phyloP scores from a whole-genome alignment of 1,140 invertebrate genomes.

The Lamellibrachia luymesi region DNA sequence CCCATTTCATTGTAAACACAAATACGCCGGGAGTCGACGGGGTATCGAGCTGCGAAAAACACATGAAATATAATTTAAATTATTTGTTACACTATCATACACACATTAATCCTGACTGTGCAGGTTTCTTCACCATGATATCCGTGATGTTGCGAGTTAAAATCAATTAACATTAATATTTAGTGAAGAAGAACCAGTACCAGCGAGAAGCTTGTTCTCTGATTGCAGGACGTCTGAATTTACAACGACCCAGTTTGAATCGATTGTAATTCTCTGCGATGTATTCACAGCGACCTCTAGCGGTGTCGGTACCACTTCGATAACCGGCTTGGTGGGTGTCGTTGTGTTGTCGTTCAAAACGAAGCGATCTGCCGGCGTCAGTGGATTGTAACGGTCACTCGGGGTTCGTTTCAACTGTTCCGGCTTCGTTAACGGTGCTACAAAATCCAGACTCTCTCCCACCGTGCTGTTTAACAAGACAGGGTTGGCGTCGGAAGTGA shows the following conservation, averaged over 20 bases:
- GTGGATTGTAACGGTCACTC: not conserved
- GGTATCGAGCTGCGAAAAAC: too few relatives aligned
- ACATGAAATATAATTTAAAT: too few relatives aligned
- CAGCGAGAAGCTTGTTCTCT: not conserved
- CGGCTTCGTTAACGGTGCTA: not conserved
- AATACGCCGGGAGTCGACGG: too few relatives aligned
- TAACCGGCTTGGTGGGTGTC: not conserved
- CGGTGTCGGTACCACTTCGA: constrained; percentile 9
- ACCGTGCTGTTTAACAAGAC: not conserved
- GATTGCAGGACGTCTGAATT: not conserved
- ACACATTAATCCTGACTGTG: too few relatives aligned
- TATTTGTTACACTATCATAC: too few relatives aligned
- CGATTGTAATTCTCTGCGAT: not conserved
- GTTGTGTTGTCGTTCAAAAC: not conserved
- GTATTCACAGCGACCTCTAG: not conserved
- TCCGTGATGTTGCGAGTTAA: not conserved
- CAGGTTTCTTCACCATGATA: too few relatives aligned
- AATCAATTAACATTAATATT: not conserved
- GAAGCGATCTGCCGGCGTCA: not conserved
- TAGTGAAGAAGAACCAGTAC: not conserved
- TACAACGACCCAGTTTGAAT: not conserved
- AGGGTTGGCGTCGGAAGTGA: not conserved
- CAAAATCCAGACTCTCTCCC: constrained; percentile 10
- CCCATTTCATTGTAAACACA: too few relatives aligned
- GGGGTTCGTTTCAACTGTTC: constrained; percentile 1